Evolutionary conservation across 2,113 vertebrate species (phyloP), one percentile per base, ranked within the genome.

Genomic region (Podiceps cristatus): DNA sequence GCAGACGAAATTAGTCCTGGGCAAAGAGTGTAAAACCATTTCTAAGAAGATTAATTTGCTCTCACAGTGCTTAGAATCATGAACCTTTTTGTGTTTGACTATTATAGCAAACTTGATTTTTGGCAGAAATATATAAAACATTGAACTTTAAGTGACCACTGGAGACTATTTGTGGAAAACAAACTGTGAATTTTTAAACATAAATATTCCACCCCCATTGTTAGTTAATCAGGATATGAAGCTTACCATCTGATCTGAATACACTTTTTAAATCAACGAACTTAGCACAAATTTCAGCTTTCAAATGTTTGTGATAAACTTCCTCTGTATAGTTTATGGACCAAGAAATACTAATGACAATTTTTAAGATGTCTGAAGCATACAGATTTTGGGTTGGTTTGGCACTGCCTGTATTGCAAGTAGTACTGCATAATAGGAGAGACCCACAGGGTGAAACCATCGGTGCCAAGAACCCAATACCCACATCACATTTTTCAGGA

Each of bases 1-100:
- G 24, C n/a, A 67, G 72, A 88, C 23, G 50, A 69, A 80, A 95
- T 93, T 84, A 93, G 16, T 92, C 47, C 59, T 74, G 55, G 14
- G 64, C 27, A 81, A 96, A 77, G n/a, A 60, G 9, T 80, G n/a
- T 77, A 77, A 94, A 96, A 86, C 20, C 9, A 28, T 71, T 74
- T 88, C 56, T 78, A 93, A 80, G 86, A 88, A 88, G 68, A 93
- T 84, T 92, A 80, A 93, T 93, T 93, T 93, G 18, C 18, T 88
- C 49, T 86, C 53, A 52, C 10, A 35, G 19, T 77, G 33, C 42
- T 96, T 90, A 40, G 67, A 92, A 88, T 86, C n/a, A 64, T 67
- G 55, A 94, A 86, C 22, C 2, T 68, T 93, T 87, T 81, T 85
- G n/a, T 81, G 28, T 82, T 89, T 89, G 52, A 87, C 49, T 96